phyloP scores from a whole-genome alignment of 64 coral and sea anemone genomes.

The Dendrophyllia cribrosa region DNA sequence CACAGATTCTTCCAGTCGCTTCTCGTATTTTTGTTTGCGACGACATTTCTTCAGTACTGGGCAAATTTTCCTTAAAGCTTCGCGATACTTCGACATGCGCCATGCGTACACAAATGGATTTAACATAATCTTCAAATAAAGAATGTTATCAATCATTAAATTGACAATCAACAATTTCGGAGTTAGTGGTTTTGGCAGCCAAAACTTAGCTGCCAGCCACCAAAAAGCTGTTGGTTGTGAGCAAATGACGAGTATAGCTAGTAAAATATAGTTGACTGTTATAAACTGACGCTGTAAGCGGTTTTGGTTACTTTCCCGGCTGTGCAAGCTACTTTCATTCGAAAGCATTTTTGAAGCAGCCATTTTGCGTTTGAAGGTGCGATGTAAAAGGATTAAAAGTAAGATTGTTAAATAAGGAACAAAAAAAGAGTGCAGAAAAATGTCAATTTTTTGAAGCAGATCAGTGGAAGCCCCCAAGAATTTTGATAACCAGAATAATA shows the following conservation, averaged over 20 bases:
- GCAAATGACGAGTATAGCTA: constrained; percentile 11
- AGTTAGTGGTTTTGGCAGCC: background rate
- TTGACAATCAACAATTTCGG: background rate
- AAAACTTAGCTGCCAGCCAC: constrained; percentile 16
- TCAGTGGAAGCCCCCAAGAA: background rate
- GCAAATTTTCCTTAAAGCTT: constrained; percentile 3
- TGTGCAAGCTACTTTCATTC: background rate
- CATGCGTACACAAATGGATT: constrained; percentile 68
- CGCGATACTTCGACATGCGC: constrained; percentile 52
- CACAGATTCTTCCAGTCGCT: background rate
- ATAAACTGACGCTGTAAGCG: constrained; percentile 11
- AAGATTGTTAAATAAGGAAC: background rate
- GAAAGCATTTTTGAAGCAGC: background rate
- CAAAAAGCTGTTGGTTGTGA: background rate
- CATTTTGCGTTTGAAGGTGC: constrained; percentile 30
- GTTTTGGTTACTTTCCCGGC: background rate
- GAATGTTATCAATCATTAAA: constrained; percentile 38
- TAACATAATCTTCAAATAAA: constrained; percentile 52
- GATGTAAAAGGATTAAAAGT: constrained; percentile 28
- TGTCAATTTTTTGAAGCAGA: background rate
- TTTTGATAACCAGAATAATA: background rate
- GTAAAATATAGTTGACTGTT: constrained; percentile 43
- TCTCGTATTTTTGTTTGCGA: too few relatives aligned
- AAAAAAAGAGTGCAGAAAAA: constrained; percentile 3
- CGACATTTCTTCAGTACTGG: background rate